Percentiles rank a stretch among this genome's conserved stretches.
phyloP scores from a whole-genome alignment of 2,888 invertebrate species.

The Diachrysia chrysitis region DNA sequence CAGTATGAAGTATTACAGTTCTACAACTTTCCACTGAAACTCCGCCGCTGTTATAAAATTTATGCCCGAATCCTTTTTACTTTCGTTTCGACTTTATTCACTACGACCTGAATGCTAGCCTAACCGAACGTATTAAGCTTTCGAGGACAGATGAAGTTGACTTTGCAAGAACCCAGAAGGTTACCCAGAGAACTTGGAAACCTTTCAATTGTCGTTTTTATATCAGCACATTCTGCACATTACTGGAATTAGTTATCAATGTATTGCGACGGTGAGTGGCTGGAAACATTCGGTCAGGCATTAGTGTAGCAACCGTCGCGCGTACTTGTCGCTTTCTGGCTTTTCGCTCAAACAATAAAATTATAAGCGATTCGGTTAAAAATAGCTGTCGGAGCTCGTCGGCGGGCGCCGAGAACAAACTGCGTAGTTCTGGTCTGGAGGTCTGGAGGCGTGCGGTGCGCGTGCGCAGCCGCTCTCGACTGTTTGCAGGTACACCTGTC shows the following conservation, averaged over 20 bases:
- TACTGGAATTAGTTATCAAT: slow-evolving; percentile 64
- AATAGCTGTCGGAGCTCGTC: slow-evolving; percentile 78
- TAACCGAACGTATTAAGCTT: slow-evolving; percentile 7
- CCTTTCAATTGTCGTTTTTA: slow-evolving; percentile 61
- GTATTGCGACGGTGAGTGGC: slow-evolving; percentile 64
- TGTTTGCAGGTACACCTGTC: slow-evolving; percentile 85
- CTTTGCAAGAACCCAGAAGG: slow-evolving; percentile 49
- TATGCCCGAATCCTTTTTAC: slow-evolving; percentile 42
- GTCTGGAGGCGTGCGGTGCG: slow-evolving; percentile 83
- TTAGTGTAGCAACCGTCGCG: slow-evolving; percentile 82
- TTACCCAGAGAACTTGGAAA: slow-evolving; percentile 56
- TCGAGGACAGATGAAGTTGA: slow-evolving; percentile 28
- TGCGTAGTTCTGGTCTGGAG: slow-evolving; percentile 78
- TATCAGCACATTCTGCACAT: slow-evolving; percentile 42
- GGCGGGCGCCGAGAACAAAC: slow-evolving; percentile 66
- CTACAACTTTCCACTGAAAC: slow-evolving; percentile 37
- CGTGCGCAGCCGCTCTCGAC: slow-evolving; percentile 75
- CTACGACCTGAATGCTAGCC: slow-evolving; percentile 28
- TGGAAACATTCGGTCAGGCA: slow-evolving; percentile 77
- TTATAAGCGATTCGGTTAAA: slow-evolving; percentile 86
- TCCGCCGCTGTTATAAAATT: slow-evolving; percentile 29
- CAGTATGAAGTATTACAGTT: slow-evolving; percentile 39
- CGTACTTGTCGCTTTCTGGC: slow-evolving; percentile 83
- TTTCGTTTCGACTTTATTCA: slow-evolving; percentile 30
- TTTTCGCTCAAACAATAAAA: slow-evolving; percentile 88